A percentile compares a stretch with the other conserved stretches of the same genome.
Conservation (phyloP, 2,888 invertebrate species). For the Sipha maydis region DNA sequence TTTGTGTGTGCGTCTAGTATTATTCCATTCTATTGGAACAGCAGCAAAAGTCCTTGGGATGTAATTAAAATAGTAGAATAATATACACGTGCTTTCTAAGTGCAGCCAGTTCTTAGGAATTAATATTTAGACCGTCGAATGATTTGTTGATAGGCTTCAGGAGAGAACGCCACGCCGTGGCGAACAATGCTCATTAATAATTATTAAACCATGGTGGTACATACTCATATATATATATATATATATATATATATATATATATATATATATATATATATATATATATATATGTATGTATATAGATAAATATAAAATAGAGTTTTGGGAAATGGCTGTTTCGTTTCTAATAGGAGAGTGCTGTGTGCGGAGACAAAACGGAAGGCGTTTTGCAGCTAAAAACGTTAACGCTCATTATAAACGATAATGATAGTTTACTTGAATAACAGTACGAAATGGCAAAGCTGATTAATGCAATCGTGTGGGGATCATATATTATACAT, state of each 20-base stretch:
- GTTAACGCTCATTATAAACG: not conserved
- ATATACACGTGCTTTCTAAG: not conserved
- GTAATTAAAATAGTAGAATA: constrained; percentile 34
- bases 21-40: not conserved
- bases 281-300: not conserved
- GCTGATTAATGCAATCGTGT: not conserved
- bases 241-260: not conserved
- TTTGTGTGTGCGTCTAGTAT: not conserved
- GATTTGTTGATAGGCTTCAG: not conserved
- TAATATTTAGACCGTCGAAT: constrained; percentile 10
- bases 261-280: too few species aligned
- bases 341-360: not conserved
- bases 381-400: not conserved
- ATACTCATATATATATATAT: not conserved
- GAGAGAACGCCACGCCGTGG: not conserved
- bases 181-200: constrained; percentile 22
- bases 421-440: not conserved
- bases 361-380: not conserved
- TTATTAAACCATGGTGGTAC: not conserved
- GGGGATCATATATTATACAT: not conserved
- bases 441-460: not conserved
- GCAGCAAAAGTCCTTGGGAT: constrained; percentile 20
- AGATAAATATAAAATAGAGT: not conserved
- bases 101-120: constrained; percentile 4
- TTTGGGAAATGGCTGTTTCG: not conserved